Evolutionary conservation across 2,797 vertebrate species (phyloP).

Genomic region (Xyrichtys novacula): DNA sequence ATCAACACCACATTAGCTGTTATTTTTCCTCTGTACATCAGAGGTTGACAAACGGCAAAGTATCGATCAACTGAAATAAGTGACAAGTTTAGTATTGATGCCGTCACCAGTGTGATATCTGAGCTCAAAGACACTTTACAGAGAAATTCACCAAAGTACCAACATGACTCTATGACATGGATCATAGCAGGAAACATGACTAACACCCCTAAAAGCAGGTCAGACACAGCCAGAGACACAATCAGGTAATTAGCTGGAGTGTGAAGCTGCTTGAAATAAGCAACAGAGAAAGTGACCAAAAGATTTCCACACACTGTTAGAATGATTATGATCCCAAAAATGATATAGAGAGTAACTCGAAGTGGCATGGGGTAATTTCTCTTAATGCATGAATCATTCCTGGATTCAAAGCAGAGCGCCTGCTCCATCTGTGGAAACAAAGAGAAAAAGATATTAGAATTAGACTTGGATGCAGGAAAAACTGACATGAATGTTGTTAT

Average conservation of each 20-base stretch:
- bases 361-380: conserved; percentile 25
- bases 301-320: conserved; percentile 54
- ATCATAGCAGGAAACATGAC: conserved; percentile 53
- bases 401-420: conserved; percentile 38
- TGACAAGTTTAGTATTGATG: conserved; percentile 47
- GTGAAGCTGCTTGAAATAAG: conserved; percentile 52
- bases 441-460: too few relatives aligned
- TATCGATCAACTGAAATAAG: conserved; percentile 55
- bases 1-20: conserved; percentile 15
- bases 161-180: conserved; percentile 38
- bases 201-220: conserved; percentile 33
- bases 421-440: conserved; percentile 35
- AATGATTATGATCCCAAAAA: conserved; percentile 22
- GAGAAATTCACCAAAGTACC: conserved; percentile 51
- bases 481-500: too few relatives aligned
- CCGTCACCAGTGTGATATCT: conserved; percentile 35
- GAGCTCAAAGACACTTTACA: conserved; percentile 42
- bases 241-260: conserved; percentile 55
- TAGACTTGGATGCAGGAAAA: too few relatives aligned
- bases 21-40: conserved; percentile 44
- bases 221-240: conserved; percentile 40
- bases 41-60: conserved; percentile 46
- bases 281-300: conserved; percentile 35
- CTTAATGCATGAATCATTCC: conserved; percentile 43
- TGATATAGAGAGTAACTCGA: conserved; percentile 35